Evolutionary conservation across 2,888 invertebrate genomes (phyloP), one percentile per base, ranked within the genome.

Genomic region (Esperia sulphurella): DNA sequence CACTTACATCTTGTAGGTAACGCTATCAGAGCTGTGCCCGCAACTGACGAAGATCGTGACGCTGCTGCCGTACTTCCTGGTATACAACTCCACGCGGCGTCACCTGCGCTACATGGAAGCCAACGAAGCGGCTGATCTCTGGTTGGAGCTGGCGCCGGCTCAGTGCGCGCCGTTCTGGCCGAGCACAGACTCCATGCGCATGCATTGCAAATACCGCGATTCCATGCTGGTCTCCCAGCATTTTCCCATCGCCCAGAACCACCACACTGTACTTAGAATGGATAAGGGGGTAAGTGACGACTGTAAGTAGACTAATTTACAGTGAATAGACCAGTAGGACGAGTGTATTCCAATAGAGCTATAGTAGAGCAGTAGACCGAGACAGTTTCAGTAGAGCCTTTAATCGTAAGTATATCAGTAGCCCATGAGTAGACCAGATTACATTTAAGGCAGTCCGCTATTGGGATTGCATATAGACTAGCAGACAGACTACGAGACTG

Each of bases 161-260:
- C 93, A 95, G 77, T 94, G 93, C 60, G 79, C 92, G 12, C 91
- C 95, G 7, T 96, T 95, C 79, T 96, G 95, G 95, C 96, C 96
- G 0, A 94, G 94, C 63, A 95, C 95, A 0, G 93, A 94, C 53
- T 93, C 94, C 0, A 94, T 95, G 94, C 92, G 91, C 58, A 94
- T 96, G 94, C 94, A 94, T 63, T 93, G 95, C 60, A 95, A 95
- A 79, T 93, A 93, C 75, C 85, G 94, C 46, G 94, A 95, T 63
- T 95, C 95, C 51, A 93, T 93, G 51, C 83, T 94, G 3, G 92
- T 93, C 0, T 96, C 96, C 0, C 95, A 95, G 58, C 93, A 94
- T 64, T 95, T 96, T 65, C 92, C 92, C 9, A 93, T 96, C 59
- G 92, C 93, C 7, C 91, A 76, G 49, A 85, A 91, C 28, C 95